Base-by-base conservation (phyloP, 1,140 invertebrate genomes). In the Eumeta japonica region DNA sequence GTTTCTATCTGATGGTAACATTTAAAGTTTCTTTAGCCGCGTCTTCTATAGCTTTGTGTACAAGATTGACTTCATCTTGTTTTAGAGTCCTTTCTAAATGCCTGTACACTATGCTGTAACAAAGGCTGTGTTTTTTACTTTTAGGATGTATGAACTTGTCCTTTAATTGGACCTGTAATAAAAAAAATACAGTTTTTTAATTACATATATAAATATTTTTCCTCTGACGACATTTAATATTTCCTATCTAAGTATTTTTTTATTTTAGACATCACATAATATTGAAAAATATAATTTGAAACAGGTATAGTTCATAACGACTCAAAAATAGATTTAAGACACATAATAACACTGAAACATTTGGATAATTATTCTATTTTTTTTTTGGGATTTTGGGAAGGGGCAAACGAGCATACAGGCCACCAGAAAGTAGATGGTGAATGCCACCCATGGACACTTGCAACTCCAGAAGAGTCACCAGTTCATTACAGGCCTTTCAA, bases 41-140 rank as follows among this genome's bases (percentile, higher is more conserved):
- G 20, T 80, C 55, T 57, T 80, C 84, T 47, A 99, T 96, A 53
- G 82, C 58, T 49, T 83, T 77, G 66, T 98, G 96, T 13, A 98
- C 64, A 30, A 76, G 44, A 73, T 92, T 94, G 0, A 95, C 94
- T 80, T 99, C 94, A 1, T 77, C 76, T 61, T 97, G 87, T 0
- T 83, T 90, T 9, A 99, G 71, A 2, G 89, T 91, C 41, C 84
- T 82, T 54, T 97, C 90, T 84, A 97, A 88, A 63, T 97, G 91
- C 41, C 97, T 82, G 62, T 99, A 99, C 1, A 89, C 76, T 48
- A 99, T 94, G 49, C 89, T 82, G 62, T 95, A 99, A 62, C 91
- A 94, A 37, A 97, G 86, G 46, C 94, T 97, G 1, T 65, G 81
- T 53, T 82, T 84, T 17, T 87, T 83, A 10, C 80, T 88, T 75